phyloP scores from a whole-genome alignment of 1,140 invertebrate species.

The Maconellicoccus hirsutus region DNA sequence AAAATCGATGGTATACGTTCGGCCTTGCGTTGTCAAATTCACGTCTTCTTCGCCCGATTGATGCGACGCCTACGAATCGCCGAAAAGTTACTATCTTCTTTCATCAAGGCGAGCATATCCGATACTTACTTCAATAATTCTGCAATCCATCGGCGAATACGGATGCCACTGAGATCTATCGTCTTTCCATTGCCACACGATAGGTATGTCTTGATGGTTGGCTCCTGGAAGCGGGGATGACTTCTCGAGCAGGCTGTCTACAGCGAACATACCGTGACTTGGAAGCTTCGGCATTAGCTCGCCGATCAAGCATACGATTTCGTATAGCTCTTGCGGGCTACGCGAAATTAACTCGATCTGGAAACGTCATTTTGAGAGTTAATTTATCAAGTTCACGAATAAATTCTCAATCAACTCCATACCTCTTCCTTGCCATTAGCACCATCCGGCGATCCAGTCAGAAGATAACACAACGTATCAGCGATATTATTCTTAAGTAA shows the following conservation, averaged over 20 bases:
- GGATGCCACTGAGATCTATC: constrained; percentile 62
- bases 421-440: constrained; percentile 1
- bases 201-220: constrained; percentile 49
- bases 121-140: constrained; percentile 60
- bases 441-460: constrained; percentile 56
- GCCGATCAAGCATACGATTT: constrained; percentile 89
- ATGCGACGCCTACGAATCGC: constrained; percentile 73
- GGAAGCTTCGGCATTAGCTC: constrained; percentile 92
- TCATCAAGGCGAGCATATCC: too few relatives aligned
- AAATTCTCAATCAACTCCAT: too few relatives aligned
- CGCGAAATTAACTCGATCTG: constrained; percentile 75
- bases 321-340: constrained; percentile 88
- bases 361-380: neutral
- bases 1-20: constrained; percentile 91
- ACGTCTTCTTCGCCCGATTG: constrained; percentile 90
- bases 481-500: constrained; percentile 90
- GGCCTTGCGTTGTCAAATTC: constrained; percentile 75
- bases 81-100: neutral
- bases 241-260: constrained; percentile 60
- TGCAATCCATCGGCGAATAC: constrained; percentile 57
- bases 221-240: constrained; percentile 24
- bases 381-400: too few relatives aligned
- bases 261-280: constrained; percentile 83
- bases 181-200: constrained; percentile 93
- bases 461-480: constrained; percentile 79